Evolutionary conservation across 2,797 vertebrate species (phyloP), one percentile per base, ranked within the genome.

Genomic region (Gallinago nigripennis): DNA sequence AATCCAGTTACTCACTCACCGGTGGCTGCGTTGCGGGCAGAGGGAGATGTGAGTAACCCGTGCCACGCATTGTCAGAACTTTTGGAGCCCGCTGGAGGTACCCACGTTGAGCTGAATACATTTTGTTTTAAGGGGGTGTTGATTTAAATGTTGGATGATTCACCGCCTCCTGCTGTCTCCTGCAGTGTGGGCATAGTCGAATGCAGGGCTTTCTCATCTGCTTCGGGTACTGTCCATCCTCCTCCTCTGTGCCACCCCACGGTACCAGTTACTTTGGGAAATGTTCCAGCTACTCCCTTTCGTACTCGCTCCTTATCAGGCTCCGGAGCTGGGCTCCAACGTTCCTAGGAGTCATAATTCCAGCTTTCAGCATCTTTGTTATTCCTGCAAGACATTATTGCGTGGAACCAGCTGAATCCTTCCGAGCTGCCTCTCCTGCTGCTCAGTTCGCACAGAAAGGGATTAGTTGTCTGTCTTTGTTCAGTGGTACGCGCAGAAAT

Each of bases 91-190:
- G 19, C 76, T 86, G 90, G 81, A 95, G 90, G 92, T 95, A 96
- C 95, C 94, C 97, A 97, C 90, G 50, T 96, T 92, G 92, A 96
- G 81, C 86, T 96, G 95, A 98, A 96, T 94, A 95, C 94, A 96
- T 96, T 91, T 96, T 97, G 95, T 96, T 97, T 97, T 96, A 96
- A 96, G 92, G 93, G 93, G 88, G 91, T 97, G 93, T 94, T 97
- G 93, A 95, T 94, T 97, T 97, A 96, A 97, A 97, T 97, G 92
- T 95, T 97, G 89, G 86, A 97, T 97, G 96, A 97, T 91, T 97
- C 97, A 97, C 76, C 90, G 76, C 92, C 95, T 96, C 96, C 96
- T 96, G 93, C 94, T 95, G 95, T 96, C 95, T 97, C 68, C 94
- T 93, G 94, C 91, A 96, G 94, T 96, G 94, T 96, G 96, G 93